These are phyloP conservation scores for Pararge aegeria DNA, from an alignment of 1,140 invertebrate genomes.

Conservation along the genomic window DNA sequence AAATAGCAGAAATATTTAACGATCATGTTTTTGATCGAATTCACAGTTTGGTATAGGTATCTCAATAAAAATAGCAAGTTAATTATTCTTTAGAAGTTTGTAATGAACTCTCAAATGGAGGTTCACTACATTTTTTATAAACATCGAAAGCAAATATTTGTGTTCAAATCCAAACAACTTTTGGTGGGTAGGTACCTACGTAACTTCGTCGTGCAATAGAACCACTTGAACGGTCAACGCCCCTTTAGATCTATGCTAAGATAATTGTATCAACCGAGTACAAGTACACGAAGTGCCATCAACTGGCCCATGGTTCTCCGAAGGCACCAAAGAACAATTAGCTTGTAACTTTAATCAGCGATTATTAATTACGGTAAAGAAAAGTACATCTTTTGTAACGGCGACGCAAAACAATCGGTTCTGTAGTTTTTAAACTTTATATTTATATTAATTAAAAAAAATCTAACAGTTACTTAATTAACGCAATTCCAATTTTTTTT, in stretches of 20 bases:
- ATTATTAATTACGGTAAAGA: background rate
- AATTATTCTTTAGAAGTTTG: too few relatives aligned
- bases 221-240: constrained; percentile 56
- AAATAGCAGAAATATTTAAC: too few relatives aligned
- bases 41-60: too few relatives aligned
- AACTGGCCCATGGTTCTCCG: constrained; percentile 31
- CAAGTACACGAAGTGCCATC: constrained; percentile 49
- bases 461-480: too few relatives aligned
- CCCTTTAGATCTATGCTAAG: constrained; percentile 70
- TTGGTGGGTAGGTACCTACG: constrained; percentile 28
- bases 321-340: constrained; percentile 8
- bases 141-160: constrained; percentile 14
- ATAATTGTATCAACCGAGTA: constrained; percentile 73
- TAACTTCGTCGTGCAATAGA: constrained; percentile 44
- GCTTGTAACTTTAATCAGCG: constrained; percentile 7
- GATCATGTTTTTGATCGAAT: too few relatives aligned
- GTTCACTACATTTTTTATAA: background rate
- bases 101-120: background rate
- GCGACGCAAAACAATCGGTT: background rate
- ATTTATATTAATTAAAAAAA: too few relatives aligned
- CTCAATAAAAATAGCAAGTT: too few relatives aligned
- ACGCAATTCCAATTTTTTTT: too few relatives aligned
- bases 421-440: background rate
- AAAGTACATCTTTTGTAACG: background rate
- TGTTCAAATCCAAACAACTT: constrained; percentile 31